Evolutionary conservation across 2,113 vertebrate genomes (phyloP), one percentile per base, ranked within the genome.

Genomic region (Gasterosteus nipponicus): DNA sequence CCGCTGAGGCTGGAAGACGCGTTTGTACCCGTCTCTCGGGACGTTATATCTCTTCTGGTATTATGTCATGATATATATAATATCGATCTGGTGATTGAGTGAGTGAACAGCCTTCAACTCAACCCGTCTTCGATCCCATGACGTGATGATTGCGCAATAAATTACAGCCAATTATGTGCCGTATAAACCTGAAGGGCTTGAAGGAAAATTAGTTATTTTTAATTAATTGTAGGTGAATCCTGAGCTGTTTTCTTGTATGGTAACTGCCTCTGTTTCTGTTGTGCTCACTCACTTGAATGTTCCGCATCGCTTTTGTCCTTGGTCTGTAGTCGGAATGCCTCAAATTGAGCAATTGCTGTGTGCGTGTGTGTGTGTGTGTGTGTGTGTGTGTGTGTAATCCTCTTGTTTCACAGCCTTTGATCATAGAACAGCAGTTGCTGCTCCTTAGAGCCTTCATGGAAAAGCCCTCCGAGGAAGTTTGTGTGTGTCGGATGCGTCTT

Each of bases 291-390:
- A 26, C 59, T 74, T 49, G 26, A 26, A 65, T 56, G 22, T 66
- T 73, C 73, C 69, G 46, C 54, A 62, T 78, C 9, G 19, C 7
- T 68, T 83, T 89, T 81, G 81, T 80, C 75, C 73, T 88, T 81
- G 42, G 22, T 70, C 5, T 85, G 10, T 85, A 77, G 76, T 66
- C 67, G 51, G 26, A 58, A 7, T 51, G 71, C 54, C 61, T 69
- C 39, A 62, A 14, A 19, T 33, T 71, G 22, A 26, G 22, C 22
- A 26, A 26, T 35, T 3, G 3, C 33, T 35, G 6, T 75, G 59
- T 57, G 51, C 57, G 22, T 77, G 19, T 35, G 39, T 19, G 14
- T 65, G 56, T 57, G n/a, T 64, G 35, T 66, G 69, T 65, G 53
- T 71, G 63, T 47, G 69, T 70, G 75, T 65, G n/a, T n/a, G n/a